Percentiles rank a stretch among this genome's conserved stretches.
phyloP scores from a whole-genome alignment of 1,140 invertebrate genomes.

The Eubasilissa regina region DNA sequence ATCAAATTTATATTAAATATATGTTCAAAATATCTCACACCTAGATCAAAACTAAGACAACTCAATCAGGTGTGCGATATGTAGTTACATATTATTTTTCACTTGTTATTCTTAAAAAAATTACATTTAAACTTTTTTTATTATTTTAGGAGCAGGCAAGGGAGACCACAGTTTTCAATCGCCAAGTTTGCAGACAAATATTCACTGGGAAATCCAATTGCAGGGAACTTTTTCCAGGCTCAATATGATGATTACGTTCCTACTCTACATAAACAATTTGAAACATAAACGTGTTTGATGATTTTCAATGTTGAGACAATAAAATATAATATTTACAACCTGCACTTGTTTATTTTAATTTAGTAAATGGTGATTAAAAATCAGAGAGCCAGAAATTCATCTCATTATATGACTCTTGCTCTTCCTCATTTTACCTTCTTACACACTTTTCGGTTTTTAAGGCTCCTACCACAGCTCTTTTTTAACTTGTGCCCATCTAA shows the following conservation, averaged over 20 bases:
- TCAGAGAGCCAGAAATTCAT: too few relatives aligned
- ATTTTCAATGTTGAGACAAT: neutral
- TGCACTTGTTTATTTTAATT: too few relatives aligned
- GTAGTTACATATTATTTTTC: too few relatives aligned
- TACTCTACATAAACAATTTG: slow-evolving; percentile 79
- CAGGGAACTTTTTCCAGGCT: slow-evolving; percentile 65
- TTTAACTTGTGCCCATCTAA: too few relatives aligned
- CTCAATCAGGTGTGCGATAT: too few relatives aligned
- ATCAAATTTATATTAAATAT: neutral
- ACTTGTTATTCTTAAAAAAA: slow-evolving; percentile 16
- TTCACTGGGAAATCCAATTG: slow-evolving; percentile 64
- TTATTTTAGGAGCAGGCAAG: slow-evolving; percentile 64
- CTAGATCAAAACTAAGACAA: too few relatives aligned
- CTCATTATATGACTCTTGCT: too few relatives aligned
- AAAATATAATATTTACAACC: neutral
- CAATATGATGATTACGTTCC: slow-evolving; percentile 82
- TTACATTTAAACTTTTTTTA: slow-evolving; percentile 13
- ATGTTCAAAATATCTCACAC: too few relatives aligned
- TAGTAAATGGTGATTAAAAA: too few relatives aligned
- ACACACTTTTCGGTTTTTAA: too few relatives aligned
- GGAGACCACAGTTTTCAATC: slow-evolving; percentile 62
- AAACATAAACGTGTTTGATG: neutral
- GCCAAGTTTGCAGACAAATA: slow-evolving; percentile 65
- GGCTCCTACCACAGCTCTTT: too few relatives aligned
- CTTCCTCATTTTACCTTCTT: too few relatives aligned